Conservation (phyloP, 2,888 invertebrate genomes). For the Dolichomitus sp. region DNA sequence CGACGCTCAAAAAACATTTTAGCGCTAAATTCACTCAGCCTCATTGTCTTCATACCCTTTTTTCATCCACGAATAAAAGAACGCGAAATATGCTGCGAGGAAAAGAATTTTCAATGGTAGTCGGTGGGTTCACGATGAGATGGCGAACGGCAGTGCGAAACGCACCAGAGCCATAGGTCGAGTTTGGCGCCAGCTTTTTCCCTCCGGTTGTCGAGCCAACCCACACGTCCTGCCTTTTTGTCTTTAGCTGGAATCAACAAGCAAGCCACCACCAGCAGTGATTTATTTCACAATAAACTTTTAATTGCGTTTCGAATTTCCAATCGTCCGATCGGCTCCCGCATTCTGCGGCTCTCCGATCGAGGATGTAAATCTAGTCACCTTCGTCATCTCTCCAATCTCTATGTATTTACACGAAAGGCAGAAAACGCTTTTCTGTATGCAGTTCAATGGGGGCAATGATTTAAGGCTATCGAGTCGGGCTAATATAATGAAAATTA, state of each 20-base stretch:
- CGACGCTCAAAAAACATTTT: slow-evolving; percentile 16
- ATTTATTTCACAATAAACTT: slow-evolving; percentile 67
- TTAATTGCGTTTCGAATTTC: slow-evolving; percentile 67
- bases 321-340: slow-evolving; percentile 52
- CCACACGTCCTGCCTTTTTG: slow-evolving; percentile 55
- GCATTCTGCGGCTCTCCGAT: slow-evolving; percentile 50
- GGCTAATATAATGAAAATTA: slow-evolving; percentile 16
- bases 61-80: slow-evolving; percentile 30
- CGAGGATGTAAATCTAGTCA: slow-evolving; percentile 58
- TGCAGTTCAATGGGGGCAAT: slow-evolving; percentile 9
- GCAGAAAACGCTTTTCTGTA: background rate
- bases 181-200: slow-evolving; percentile 47
- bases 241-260: slow-evolving; percentile 45
- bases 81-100: slow-evolving; percentile 29
- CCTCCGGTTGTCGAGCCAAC: slow-evolving; percentile 29
- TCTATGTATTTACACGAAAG: slow-evolving; percentile 8
- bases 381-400: slow-evolving; percentile 42
- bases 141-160: slow-evolving; percentile 17
- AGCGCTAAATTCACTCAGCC: slow-evolving; percentile 19
- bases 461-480: slow-evolving; percentile 16
- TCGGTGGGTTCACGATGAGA: background rate
- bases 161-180: slow-evolving; percentile 21
- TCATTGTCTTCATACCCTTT: slow-evolving; percentile 27
- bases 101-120: slow-evolving; percentile 57
- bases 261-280: slow-evolving; percentile 39